Conservation (phyloP, 2,113 vertebrate genomes). For the Myotis davidii region DNA sequence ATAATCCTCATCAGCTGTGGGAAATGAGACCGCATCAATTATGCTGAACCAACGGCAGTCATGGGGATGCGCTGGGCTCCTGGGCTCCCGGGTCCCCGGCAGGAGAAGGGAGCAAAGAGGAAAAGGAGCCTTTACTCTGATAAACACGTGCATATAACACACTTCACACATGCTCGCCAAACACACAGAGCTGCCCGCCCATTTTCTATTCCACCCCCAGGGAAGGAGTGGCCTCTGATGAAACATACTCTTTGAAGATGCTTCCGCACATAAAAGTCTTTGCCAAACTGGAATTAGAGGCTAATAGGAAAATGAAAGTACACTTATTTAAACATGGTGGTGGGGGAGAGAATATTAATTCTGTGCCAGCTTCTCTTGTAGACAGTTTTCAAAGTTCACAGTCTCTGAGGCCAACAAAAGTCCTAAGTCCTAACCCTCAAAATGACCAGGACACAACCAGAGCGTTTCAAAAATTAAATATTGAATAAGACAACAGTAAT, state of each 20-base stretch:
- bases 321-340: background rate
- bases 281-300: background rate
- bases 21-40: conserved; percentile 83
- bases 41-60: conserved; percentile 66
- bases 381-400: background rate
- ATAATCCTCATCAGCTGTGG: conserved; percentile 87
- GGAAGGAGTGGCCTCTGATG: background rate
- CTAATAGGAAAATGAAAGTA: background rate
- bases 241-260: background rate
- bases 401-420: background rate
- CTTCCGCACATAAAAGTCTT: background rate
- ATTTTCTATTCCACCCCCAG: background rate
- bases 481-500: background rate
- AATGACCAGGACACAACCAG: background rate
- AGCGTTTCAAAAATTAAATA: background rate
- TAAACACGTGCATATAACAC: background rate
- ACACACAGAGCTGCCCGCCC: background rate
- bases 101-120: background rate
- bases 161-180: background rate
- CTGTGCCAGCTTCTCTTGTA: background rate
- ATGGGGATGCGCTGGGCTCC: conserved; percentile 26
- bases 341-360: fast-evolving
- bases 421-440: background rate
- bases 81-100: conserved; percentile 21
- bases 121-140: background rate